Percentiles rank a stretch among this genome's conserved stretches.
These are phyloP conservation scores for Argyresthia albistria DNA, from an alignment of 2,888 invertebrate genomes.

Conservation along the genomic window DNA sequence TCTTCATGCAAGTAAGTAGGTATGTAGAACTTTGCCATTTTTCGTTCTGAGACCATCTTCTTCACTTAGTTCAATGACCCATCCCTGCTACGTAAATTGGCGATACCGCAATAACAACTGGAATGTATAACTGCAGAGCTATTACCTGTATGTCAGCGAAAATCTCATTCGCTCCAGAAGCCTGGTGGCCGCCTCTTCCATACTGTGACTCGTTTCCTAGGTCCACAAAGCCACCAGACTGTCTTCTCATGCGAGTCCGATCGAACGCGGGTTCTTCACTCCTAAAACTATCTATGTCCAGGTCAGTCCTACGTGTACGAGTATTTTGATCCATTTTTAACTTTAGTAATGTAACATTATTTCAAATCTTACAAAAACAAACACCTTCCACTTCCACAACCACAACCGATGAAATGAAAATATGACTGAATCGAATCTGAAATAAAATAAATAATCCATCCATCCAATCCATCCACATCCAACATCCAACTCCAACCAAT, in stretches of 20 bases:
- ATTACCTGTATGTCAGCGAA: conserved; percentile 91
- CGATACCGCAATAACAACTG: no score
- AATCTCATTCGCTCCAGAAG: conserved; percentile 90
- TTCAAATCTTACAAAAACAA: no score
- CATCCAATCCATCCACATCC: no score
- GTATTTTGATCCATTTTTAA: conserved; percentile 49
- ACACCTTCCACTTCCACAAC: not conserved
- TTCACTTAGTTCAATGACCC: no score
- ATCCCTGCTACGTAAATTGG: no score
- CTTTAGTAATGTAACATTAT: not conserved
- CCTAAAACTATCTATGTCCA: conserved; percentile 58
- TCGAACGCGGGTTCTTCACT: conserved; percentile 58
- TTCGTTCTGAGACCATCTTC: no score
- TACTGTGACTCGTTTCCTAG: conserved; percentile 82
- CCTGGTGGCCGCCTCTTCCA: conserved; percentile 86
- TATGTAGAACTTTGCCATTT: no score
- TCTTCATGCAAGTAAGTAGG: no score
- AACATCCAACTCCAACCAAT: no score
- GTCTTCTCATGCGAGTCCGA: conserved; percentile 70
- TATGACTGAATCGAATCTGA: no score
- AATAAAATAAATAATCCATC: no score
- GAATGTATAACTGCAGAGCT: no score
- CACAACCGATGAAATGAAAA: not conserved
- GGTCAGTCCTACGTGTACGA: conserved; percentile 43
- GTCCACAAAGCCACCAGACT: conserved; percentile 83